phyloP scores from a whole-genome alignment of 2,888 invertebrate species.

The Pachliopta kotzebuea region DNA sequence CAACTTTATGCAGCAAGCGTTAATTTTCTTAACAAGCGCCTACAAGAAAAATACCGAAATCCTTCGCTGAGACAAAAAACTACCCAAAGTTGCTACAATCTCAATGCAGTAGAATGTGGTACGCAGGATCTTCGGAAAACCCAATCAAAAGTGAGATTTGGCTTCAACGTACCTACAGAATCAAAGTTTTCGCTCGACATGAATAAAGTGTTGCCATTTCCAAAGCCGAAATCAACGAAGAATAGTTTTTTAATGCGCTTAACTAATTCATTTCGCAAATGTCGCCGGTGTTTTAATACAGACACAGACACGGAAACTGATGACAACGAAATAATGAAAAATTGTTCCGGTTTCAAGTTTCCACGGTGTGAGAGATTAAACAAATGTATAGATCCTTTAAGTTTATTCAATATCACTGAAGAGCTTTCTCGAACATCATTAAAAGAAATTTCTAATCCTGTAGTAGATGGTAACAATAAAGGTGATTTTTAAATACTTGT shows the following conservation, averaged over 20 bases:
- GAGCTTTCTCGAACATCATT: conserved; percentile 40
- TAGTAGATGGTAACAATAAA: conserved; percentile 5
- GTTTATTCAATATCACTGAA: conserved; percentile 52
- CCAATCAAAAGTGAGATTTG: conserved; percentile 22
- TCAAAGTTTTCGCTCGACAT: conserved; percentile 49
- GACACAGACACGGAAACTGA: conserved; percentile 36
- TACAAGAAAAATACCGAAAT: conserved; percentile 51
- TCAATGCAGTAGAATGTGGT: conserved; percentile 33
- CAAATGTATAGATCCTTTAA: conserved; percentile 40
- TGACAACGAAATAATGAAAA: conserved; percentile 42
- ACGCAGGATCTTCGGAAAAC: conserved; percentile 24
- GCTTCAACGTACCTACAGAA: conserved; percentile 23
- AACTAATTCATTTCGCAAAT: conserved; percentile 51
- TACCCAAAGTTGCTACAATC: conserved; percentile 54
- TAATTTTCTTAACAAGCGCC: conserved; percentile 58
- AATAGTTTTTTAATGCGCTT: conserved; percentile 52
- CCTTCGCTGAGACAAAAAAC: conserved; percentile 33
- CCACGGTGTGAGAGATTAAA: conserved; percentile 49
- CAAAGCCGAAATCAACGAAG: conserved; percentile 56
- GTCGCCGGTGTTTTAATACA: conserved; percentile 38
- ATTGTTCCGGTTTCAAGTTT: conserved; percentile 57
- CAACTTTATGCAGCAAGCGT: conserved; percentile 66
- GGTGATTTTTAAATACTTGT: conserved; percentile 17
- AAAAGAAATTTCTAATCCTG: conserved; percentile 4
- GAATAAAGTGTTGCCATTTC: conserved; percentile 66